A percentile compares a stretch with the other conserved stretches of the same genome.
Evolutionary conservation across 2,888 invertebrate species (phyloP).

Genomic region (Drosophila stalkeri): DNA sequence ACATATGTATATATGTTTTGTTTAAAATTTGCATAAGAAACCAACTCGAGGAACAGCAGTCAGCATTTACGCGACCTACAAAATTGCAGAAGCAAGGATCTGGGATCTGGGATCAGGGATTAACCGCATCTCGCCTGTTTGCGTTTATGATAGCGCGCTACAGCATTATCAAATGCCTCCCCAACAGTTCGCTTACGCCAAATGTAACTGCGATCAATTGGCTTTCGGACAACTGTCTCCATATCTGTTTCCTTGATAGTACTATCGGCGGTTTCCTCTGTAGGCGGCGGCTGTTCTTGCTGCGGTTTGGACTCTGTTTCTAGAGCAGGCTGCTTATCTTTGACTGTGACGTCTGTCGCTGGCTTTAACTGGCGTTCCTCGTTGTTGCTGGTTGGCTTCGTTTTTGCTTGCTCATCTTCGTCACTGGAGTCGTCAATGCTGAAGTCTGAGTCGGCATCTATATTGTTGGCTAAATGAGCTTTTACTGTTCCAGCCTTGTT

Average conservation of each 20-base stretch:
- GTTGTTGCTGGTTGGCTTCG: background rate
- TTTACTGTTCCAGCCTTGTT: constrained; percentile 50
- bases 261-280: background rate
- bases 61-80: constrained; percentile 5
- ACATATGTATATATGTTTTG: constrained; percentile 3
- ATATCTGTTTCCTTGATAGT: background rate
- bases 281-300: constrained; percentile 21
- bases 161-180: constrained; percentile 90
- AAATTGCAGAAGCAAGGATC: constrained; percentile 5
- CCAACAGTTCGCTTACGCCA: constrained; percentile 95
- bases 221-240: constrained; percentile 23
- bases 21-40: constrained; percentile 51
- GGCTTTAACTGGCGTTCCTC: background rate
- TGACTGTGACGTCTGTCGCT: background rate
- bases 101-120: background rate
- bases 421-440: constrained; percentile 86
- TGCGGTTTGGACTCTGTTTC: background rate
- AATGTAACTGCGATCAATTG: constrained; percentile 84
- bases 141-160: constrained; percentile 91
- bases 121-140: constrained; percentile 85
- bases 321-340: constrained; percentile 9
- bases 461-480: constrained; percentile 87
- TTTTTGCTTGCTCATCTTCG: constrained; percentile 63
- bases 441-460: constrained; percentile 91
- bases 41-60: constrained; percentile 2